Evolutionary conservation across 1,140 invertebrate genomes (phyloP).

Genomic region (Caerostris extrusa): DNA sequence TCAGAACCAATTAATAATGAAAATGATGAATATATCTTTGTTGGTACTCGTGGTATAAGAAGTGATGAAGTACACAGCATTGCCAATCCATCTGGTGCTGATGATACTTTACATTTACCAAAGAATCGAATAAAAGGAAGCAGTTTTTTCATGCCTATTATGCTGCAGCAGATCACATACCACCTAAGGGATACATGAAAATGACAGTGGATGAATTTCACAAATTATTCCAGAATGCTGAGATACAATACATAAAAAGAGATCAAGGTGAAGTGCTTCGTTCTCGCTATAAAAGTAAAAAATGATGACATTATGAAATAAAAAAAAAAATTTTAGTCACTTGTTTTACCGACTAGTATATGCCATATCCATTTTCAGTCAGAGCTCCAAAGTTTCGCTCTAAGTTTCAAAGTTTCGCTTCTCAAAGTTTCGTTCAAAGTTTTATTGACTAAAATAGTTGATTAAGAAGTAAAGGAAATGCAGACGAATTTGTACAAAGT

Average conservation of each 20-base stretch:
- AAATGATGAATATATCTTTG: constrained; percentile 52
- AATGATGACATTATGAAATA: not conserved
- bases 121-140: not conserved
- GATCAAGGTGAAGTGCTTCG: constrained; percentile 29
- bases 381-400: not conserved
- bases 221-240: constrained; percentile 79
- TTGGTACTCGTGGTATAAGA: constrained; percentile 49
- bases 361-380: not conserved
- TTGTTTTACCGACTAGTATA: not conserved
- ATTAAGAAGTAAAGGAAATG: too few species aligned
- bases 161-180: constrained; percentile 78
- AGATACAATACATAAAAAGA: constrained; percentile 75
- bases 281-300: not conserved
- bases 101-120: not conserved
- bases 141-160: constrained; percentile 79
- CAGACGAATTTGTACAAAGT: too few species aligned
- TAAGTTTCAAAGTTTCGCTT: too few species aligned
- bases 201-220: constrained; percentile 78
- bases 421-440: too few species aligned
- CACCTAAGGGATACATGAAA: constrained; percentile 78
- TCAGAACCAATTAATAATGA: not conserved
- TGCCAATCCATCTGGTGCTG: not conserved
- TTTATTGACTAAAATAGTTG: too few species aligned
- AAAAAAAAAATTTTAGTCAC: not conserved
- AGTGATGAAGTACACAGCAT: not conserved